Conservation (phyloP, 2,113 vertebrate species). For the Lepisosteus oculatus region DNA sequence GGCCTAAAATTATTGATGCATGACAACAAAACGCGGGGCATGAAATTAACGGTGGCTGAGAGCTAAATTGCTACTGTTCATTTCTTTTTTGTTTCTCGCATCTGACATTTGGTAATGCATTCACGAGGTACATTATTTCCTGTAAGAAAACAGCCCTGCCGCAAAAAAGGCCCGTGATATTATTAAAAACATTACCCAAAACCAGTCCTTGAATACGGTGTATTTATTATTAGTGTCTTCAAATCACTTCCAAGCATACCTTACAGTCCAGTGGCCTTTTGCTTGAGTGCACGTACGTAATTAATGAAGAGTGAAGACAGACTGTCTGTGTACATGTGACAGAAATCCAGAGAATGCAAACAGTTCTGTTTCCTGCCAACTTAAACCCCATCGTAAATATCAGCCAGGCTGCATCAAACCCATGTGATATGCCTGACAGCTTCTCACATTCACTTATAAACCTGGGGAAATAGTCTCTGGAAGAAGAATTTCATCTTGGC, state of each 20-base stretch:
- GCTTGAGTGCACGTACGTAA: conserved; percentile 29
- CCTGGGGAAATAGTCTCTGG: no score
- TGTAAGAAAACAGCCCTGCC: conserved; percentile 8
- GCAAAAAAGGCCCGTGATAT: conserved; percentile 4
- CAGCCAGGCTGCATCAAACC: no score
- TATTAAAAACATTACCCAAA: neutral
- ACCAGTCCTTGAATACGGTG: neutral
- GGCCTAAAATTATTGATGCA: conserved; percentile 44
- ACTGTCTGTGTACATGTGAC: neutral
- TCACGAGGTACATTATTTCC: conserved; percentile 13
- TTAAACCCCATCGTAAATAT: no score
- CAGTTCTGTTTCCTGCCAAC: no score
- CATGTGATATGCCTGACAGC: no score
- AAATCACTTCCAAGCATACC: no score
- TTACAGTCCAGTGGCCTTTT: conserved; percentile 27
- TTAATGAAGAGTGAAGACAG: conserved; percentile 19
- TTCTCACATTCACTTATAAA: no score
- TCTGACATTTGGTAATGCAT: conserved; percentile 32
- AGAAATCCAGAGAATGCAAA: neutral
- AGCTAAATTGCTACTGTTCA: conserved; percentile 45
- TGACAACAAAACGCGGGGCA: conserved; percentile 53
- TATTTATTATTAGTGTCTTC: neutral
- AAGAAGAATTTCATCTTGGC: no score
- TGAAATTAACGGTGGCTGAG: conserved; percentile 57
- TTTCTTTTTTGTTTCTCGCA: conserved; percentile 21